phyloP scores from a whole-genome alignment of 2,797 vertebrate species.

The Melanogrammus aeglefinus region DNA sequence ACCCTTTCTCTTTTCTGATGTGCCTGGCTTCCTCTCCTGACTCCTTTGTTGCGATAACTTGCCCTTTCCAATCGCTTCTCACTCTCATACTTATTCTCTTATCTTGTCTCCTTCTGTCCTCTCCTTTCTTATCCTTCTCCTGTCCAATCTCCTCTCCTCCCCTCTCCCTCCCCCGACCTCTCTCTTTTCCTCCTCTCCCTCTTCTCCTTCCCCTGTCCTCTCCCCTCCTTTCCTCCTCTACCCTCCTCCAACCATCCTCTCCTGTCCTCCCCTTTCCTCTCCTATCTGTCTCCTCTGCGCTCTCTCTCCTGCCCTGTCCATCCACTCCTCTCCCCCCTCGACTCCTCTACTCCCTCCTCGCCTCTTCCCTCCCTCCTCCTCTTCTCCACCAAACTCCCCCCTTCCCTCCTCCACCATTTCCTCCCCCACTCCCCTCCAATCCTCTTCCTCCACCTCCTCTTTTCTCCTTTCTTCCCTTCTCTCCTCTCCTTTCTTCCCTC shows the following conservation, averaged over 20 bases:
- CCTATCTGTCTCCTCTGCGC: background rate
- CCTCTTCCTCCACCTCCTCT: background rate
- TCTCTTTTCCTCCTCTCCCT: background rate
- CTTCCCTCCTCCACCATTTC: background rate
- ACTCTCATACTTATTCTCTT: background rate
- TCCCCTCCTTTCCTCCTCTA: background rate
- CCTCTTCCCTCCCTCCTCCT: background rate
- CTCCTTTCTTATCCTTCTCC: background rate
- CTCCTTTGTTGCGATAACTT: no score
- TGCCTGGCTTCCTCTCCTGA: background rate
- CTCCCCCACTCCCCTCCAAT: no score
- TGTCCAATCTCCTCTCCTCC: background rate
- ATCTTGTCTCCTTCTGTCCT: constrained; percentile 1
- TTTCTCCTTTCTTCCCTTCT: no score
- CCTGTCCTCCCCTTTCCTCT: background rate
- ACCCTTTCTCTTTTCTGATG: background rate
- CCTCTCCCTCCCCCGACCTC: background rate
- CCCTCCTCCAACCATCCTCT: background rate
- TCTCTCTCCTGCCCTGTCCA: no score
- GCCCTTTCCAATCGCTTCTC: background rate
- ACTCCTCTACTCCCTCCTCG: background rate
- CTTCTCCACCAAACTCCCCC: no score
- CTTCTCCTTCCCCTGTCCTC: no score
- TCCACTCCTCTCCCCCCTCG: no score
- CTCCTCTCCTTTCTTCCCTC: background rate